Percentiles rank a stretch among this genome's conserved stretches.
Conservation (phyloP, 2,888 invertebrate genomes). For the Antheraea assamensis region DNA sequence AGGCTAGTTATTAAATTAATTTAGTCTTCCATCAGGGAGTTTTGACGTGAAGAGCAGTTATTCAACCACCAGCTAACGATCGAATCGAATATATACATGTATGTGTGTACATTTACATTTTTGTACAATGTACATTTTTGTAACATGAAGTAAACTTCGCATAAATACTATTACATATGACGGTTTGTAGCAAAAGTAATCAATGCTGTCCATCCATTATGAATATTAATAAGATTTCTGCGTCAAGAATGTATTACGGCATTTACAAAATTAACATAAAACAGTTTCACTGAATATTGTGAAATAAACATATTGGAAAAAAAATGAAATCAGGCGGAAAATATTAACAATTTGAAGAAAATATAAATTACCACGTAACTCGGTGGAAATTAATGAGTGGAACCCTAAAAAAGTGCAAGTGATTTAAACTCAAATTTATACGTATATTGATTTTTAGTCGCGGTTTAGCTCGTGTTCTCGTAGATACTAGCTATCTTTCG, state of each 20-base stretch:
- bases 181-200: neutral
- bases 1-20: neutral
- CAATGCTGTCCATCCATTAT: constrained; percentile 11
- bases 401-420: neutral
- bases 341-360: constrained; percentile 14
- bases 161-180: neutral
- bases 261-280: constrained; percentile 14
- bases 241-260: constrained; percentile 14
- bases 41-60: neutral
- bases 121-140: too few species aligned
- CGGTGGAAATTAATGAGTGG: neutral
- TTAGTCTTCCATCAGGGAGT: neutral
- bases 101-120: too few species aligned
- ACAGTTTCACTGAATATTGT: constrained; percentile 27
- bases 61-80: neutral
- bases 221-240: constrained; percentile 16
- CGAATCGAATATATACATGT: neutral
- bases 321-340: constrained; percentile 34
- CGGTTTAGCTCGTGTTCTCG: too few species aligned
- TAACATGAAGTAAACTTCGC: neutral
- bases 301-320: constrained; percentile 17
- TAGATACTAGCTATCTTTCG: too few species aligned
- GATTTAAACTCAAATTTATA: neutral
- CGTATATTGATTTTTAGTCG: too few species aligned
- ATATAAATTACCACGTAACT: neutral